Evolutionary conservation across 2,888 invertebrate genomes (phyloP).

Genomic region (Hermodice carunculata): DNA sequence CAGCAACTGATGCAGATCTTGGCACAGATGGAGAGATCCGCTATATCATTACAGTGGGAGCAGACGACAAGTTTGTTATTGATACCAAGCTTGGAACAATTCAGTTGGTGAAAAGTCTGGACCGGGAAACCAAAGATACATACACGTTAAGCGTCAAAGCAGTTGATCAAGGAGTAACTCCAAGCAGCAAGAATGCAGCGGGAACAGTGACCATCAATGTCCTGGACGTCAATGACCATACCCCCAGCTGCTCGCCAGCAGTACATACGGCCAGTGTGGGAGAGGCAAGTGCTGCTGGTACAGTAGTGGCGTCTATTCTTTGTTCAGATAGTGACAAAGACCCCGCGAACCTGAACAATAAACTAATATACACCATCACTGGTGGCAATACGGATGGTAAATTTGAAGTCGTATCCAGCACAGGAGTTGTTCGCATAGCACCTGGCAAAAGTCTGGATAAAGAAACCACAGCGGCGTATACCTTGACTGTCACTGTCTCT

Average conservation of each 20-base stretch:
- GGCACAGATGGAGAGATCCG: slow-evolving; percentile 52
- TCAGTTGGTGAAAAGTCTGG: slow-evolving; percentile 47
- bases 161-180: slow-evolving; percentile 5
- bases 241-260: slow-evolving; percentile 11
- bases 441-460: not conserved
- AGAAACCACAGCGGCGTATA: not conserved
- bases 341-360: not conserved
- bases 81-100: slow-evolving; percentile 47
- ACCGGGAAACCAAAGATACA: slow-evolving; percentile 51
- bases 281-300: slow-evolving; percentile 9
- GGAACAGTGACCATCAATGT: slow-evolving; percentile 15
- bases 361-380: slow-evolving; percentile 10
- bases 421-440: not conserved
- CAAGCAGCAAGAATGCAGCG: not conserved
- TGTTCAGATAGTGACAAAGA: slow-evolving; percentile 23
- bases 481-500: not conserved
- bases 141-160: slow-evolving; percentile 32
- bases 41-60: slow-evolving; percentile 53
- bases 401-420: slow-evolving; percentile 1
- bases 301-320: not conserved
- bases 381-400: slow-evolving; percentile 12
- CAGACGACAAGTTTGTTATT: slow-evolving; percentile 46
- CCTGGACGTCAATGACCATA: slow-evolving; percentile 22
- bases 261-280: not conserved
- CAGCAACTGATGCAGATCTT: slow-evolving; percentile 53